Evolutionary conservation across 1,140 invertebrate species (phyloP).

Genomic region (Tetraneura akinire): DNA sequence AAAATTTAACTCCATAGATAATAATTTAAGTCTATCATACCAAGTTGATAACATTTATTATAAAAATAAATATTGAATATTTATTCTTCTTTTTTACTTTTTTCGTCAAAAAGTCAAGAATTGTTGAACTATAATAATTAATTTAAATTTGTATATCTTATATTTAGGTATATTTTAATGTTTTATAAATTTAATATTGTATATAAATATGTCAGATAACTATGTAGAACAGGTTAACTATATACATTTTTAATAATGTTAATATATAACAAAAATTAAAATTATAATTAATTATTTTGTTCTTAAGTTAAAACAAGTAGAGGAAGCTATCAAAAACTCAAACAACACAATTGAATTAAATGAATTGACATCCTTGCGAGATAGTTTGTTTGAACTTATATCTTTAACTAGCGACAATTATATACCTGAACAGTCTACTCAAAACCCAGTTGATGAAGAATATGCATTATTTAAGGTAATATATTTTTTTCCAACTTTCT

Average conservation of each 20-base stretch:
- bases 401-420: constrained; percentile 61
- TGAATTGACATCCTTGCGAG: constrained; percentile 9
- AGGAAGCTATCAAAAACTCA: not conserved
- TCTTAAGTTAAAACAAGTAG: constrained; percentile 28
- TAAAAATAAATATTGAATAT: too few relatives aligned
- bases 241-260: not conserved
- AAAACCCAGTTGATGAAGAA: constrained; percentile 65
- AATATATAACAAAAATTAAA: not conserved
- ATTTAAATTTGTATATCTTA: too few relatives aligned
- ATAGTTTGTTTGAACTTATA: constrained; percentile 33
- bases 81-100: too few relatives aligned
- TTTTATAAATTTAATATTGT: not conserved
- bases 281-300: not conserved
- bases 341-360: not conserved
- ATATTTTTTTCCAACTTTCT: not conserved
- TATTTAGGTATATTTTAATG: too few relatives aligned
- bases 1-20: too few relatives aligned
- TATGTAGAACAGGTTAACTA: constrained; percentile 13
- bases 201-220: constrained; percentile 15
- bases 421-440: not conserved
- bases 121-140: too few relatives aligned
- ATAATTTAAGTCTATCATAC: too few relatives aligned
- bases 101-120: too few relatives aligned
- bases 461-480: constrained; percentile 71
- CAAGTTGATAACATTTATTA: too few relatives aligned